phyloP scores from a whole-genome alignment of 2,113 vertebrate genomes.

The Oxygymnocypris stewartii region DNA sequence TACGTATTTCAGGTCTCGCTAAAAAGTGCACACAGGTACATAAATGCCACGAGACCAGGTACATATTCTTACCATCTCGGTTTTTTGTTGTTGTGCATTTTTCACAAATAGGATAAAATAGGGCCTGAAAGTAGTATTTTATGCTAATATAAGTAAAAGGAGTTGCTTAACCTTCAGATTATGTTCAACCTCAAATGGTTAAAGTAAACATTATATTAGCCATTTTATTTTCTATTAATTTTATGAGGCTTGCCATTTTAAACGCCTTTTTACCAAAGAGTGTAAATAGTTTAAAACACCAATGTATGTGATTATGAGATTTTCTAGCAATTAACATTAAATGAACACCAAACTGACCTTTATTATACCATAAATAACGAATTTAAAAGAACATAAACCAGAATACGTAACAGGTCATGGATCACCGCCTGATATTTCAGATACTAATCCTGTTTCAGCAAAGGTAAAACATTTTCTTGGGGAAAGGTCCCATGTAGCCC shows the following conservation, averaged over 20 bases:
- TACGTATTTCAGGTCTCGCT: too few relatives aligned
- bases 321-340: not conserved
- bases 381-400: too few relatives aligned
- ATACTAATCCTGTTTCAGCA: not conserved
- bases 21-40: too few relatives aligned
- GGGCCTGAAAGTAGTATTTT: not conserved
- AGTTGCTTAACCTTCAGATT: not conserved
- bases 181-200: not conserved
- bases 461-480: conserved; percentile 10
- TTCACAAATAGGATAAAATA: not conserved
- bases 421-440: too few relatives aligned
- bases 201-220: not conserved
- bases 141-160: not conserved
- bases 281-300: not conserved
- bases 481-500: not conserved
- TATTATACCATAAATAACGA: not conserved
- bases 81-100: not conserved
- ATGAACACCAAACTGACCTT: not conserved
- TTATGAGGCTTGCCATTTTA: not conserved
- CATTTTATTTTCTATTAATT: not conserved
- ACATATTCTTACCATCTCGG: not conserved
- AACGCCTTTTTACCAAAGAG: not conserved
- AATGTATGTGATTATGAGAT: not conserved
- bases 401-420: not conserved
- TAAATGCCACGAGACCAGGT: too few relatives aligned